phyloP scores from a whole-genome alignment of 2,797 vertebrate species.

The Semotilus atromaculatus region DNA sequence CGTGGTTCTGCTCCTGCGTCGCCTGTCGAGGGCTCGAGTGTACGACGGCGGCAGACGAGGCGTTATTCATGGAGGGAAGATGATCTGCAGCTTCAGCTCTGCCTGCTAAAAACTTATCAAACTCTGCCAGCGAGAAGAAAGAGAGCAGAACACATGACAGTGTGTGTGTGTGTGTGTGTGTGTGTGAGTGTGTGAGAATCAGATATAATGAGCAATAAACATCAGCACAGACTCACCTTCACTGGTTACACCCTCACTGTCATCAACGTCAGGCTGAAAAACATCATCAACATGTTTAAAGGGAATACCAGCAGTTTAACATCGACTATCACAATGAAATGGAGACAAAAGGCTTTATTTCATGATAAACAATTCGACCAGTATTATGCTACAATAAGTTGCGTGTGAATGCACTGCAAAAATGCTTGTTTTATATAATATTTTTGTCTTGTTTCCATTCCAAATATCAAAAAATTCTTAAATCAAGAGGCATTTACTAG shows the following conservation, averaged over 20 bases:
- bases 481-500: no score
- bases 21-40: no score
- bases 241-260: conserved; percentile 77
- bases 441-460: no score
- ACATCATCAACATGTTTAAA: background rate
- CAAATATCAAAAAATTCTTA: no score
- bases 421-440: no score
- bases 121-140: conserved; percentile 68
- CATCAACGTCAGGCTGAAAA: conserved; percentile 68
- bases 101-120: conserved; percentile 78
- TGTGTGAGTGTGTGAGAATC: background rate
- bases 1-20: conserved; percentile 67
- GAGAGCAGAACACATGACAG: background rate
- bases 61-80: conserved; percentile 40
- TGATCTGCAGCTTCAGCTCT: conserved; percentile 67
- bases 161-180: no score
- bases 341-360: background rate
- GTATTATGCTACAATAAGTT: background rate
- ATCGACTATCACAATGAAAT: background rate
- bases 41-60: conserved; percentile 26
- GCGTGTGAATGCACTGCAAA: background rate
- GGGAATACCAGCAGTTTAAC: background rate
- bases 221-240: conserved; percentile 67
- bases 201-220: background rate
- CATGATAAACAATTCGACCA: background rate